These are phyloP conservation scores for Apamea monoglypha DNA, from an alignment of 2,888 invertebrate species.

Conservation along the genomic window DNA sequence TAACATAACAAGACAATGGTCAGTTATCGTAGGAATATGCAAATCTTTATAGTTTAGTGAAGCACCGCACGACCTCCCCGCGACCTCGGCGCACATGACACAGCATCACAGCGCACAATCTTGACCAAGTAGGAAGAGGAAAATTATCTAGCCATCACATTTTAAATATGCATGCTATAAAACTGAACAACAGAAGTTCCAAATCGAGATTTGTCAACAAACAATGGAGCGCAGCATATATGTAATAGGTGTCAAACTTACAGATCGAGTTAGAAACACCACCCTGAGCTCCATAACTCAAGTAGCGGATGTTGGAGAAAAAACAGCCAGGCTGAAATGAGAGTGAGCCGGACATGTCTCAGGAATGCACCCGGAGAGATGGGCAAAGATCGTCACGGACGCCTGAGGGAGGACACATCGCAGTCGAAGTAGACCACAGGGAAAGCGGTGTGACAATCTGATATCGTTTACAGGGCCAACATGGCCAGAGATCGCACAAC, in stretches of 20 bases:
- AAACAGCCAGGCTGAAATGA: background rate
- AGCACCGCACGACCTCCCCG: conserved; percentile 54
- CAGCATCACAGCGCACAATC: conserved; percentile 50
- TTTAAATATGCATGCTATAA: conserved; percentile 23
- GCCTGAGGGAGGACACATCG: background rate
- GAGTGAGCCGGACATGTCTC: background rate
- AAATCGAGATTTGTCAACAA: background rate
- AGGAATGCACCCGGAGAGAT: background rate
- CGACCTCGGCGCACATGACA: conserved; percentile 59
- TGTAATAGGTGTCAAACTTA: background rate
- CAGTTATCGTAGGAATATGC: conserved; percentile 57
- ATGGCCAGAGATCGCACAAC: background rate
- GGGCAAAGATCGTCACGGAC: background rate
- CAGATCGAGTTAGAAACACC: background rate
- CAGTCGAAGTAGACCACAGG: background rate
- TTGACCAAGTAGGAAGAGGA: conserved; percentile 65
- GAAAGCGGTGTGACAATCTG: background rate
- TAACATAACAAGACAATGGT: conserved; percentile 55
- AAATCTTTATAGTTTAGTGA: conserved; percentile 63
- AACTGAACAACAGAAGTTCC: background rate
- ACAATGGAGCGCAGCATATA: background rate
- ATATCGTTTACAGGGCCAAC: background rate
- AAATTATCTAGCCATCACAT: conserved; percentile 51
- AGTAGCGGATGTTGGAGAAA: background rate
- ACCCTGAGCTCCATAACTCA: background rate